Evolutionary conservation across 2,113 vertebrate species (phyloP), one percentile per base, ranked within the genome.

Genomic region (Conger conger): DNA sequence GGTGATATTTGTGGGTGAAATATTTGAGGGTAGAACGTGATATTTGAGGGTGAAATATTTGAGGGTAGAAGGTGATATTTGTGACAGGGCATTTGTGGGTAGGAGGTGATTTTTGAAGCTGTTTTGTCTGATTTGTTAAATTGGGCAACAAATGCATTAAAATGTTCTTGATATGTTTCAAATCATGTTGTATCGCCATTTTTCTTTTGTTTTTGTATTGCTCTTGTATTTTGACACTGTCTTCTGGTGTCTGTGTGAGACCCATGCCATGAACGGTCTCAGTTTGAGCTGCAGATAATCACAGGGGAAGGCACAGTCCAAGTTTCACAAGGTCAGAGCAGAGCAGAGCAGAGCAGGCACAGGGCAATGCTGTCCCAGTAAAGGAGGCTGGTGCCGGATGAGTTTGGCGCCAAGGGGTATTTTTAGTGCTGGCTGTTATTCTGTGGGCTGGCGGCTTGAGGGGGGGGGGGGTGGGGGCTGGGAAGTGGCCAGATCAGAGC

Each of bases 391-490:
- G 68, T 30, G 68, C 68, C 68, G n/a, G 68, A 73, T n/a, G 68
- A 73, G 68, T 73, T 27, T 17, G 17, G 0, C n/a, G 20, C 15
- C 45, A 23, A 37, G 36, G 84, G 87, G 85, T 92, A 91, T 92
- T 90, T 91, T 88, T 89, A 91, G 50, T 77, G 0, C 57, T 4
- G 20, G 23, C 0, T 36, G 57, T 86, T 80, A 80, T 79, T 30
- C 33, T 45, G 45, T 35, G 82, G 80, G n/a, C 42, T 35, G 45
- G 18, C 81, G 5, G 23, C 3, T 42, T 35, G 42, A 13, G 45
- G 8, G 11, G 57, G 20, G 57, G 57, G 57, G 27, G 27, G 68
- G 68, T 2, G 33, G 9, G 33, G 38, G 45, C 36, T 36, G 82
- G 20, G 57, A 37, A 50, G 11, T 9, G 45, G 11, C 45, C 7